Base-by-base conservation (phyloP, 2,797 vertebrate species). In the Yasuhikotakia modesta region DNA sequence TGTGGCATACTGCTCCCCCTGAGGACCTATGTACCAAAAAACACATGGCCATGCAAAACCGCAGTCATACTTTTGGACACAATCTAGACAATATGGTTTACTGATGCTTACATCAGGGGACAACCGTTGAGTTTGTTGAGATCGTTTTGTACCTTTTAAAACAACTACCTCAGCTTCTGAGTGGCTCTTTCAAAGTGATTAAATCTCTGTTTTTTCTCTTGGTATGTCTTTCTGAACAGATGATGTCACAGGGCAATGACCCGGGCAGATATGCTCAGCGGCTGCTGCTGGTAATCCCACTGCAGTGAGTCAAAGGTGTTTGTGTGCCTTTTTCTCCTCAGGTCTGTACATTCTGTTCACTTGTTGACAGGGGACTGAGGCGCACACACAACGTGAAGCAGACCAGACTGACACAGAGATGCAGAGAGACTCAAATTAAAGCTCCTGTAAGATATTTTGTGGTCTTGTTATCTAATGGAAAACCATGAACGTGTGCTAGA, bases 1-100 rank as follows among this genome's bases (percentile, higher is more conserved):
- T 53, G 67, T 70, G 76, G 67, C 76, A 70, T 27, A 70, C 30
- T 11, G 0, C 48, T 53, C 5, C 57, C 57, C 76, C 67, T 53
- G 14, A 70, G 76, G 68, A 70, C 76, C 46, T n/a, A 71, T 78
- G 76, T 78, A 78, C 58, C 46, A 64, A 32, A 64, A 78, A n/a
- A n/a, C n/a, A 78, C 75, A 70, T 27, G 39, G 24, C 66, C 43
- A 2, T 1, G 0, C 39, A 63, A 64, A 76, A 70, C 67, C 0
- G 1, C 67, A 64, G 46, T 55, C 58, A 53, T 16, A 55, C 16
- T 69, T 46, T 19, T 52, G 27, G n/a, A n/a, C n/a, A n/a, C n/a
- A 55, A 70, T 55, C 14, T 43, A 70, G 39, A 68, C 39, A 32
- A 60, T 61, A 69, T 14, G 14, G 48, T 2, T 30, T 8, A 35